phyloP scores from a whole-genome alignment of 2,888 invertebrate genomes.

The Napeogenes inachia region DNA sequence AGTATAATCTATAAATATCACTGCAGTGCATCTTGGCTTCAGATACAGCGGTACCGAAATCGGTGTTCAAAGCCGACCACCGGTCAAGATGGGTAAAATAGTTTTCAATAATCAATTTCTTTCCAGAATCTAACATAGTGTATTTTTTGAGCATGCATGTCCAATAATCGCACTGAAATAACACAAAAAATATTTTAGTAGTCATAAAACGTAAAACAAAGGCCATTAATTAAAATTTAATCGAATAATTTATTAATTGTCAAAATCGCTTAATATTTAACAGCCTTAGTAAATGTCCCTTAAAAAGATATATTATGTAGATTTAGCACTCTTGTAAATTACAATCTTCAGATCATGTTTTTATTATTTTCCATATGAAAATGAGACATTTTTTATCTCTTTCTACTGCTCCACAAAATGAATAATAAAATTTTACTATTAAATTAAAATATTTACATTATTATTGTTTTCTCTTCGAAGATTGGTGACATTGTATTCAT shows the following conservation, averaged over 20 bases:
- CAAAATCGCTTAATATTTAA: too few relatives aligned
- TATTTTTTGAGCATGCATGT: slow-evolving; percentile 50
- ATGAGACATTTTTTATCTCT: too few relatives aligned
- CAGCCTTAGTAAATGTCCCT: too few relatives aligned
- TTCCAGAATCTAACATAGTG: slow-evolving; percentile 34
- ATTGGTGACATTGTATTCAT: slow-evolving; percentile 39
- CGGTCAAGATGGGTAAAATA: slow-evolving; percentile 50
- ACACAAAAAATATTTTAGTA: slow-evolving; percentile 2
- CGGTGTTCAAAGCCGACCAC: slow-evolving; percentile 52
- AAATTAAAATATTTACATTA: slow-evolving; percentile 31
- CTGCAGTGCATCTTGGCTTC: slow-evolving; percentile 48
- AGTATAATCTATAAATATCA: slow-evolving; percentile 28
- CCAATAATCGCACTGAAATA: slow-evolving; percentile 52
- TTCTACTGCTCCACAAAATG: too few relatives aligned
- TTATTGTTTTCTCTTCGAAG: slow-evolving; percentile 30
- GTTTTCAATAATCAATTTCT: slow-evolving; percentile 41
- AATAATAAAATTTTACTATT: too few relatives aligned
- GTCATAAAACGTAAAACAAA: too few relatives aligned
- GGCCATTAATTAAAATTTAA: too few relatives aligned
- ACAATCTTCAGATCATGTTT: too few relatives aligned
- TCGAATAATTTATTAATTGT: too few relatives aligned
- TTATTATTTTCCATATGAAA: too few relatives aligned
- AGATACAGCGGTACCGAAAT: slow-evolving; percentile 41
- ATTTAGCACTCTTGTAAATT: too few relatives aligned
- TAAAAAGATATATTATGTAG: too few relatives aligned